A percentile compares a stretch with the other conserved stretches of the same genome.
Conservation (phyloP, 1,140 invertebrate genomes). For the Nasonia vitripennis region DNA sequence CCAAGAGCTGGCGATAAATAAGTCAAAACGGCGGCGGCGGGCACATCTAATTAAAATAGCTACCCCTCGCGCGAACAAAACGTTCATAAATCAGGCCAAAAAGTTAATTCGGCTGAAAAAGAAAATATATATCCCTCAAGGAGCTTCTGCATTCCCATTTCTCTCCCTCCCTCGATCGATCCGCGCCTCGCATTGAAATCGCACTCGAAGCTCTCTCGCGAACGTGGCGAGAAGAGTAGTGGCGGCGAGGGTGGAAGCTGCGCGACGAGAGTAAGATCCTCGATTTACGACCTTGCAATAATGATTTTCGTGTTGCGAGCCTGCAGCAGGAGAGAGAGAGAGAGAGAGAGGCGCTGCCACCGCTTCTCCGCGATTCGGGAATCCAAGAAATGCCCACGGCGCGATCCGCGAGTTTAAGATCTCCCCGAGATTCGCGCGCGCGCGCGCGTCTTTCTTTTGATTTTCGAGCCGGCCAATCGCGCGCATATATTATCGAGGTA, state of each 20-base stretch:
- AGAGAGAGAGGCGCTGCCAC: background rate
- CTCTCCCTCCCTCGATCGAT: background rate
- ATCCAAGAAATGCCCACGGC: slow-evolving; percentile 49
- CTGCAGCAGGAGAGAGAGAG: background rate
- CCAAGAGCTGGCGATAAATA: background rate
- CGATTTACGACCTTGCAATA: slow-evolving; percentile 49
- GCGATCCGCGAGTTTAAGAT: slow-evolving; percentile 43
- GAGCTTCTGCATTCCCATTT: slow-evolving; percentile 18
- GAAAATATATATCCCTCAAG: background rate
- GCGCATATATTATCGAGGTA: slow-evolving; percentile 24
- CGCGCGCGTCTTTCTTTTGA: slow-evolving; percentile 13
- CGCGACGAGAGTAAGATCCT: slow-evolving; percentile 35
- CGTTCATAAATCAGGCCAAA: slow-evolving; percentile 30
- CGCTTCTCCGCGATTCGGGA: slow-evolving; percentile 19
- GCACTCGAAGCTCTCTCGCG: background rate
- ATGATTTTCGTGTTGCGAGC: slow-evolving; percentile 45
- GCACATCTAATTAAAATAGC: slow-evolving; percentile 10
- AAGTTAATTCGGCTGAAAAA: slow-evolving; percentile 23
- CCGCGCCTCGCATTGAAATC: slow-evolving; percentile 35
- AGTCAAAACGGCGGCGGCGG: slow-evolving; percentile 33
- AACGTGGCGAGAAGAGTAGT: slow-evolving; percentile 27
- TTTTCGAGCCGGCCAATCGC: slow-evolving; percentile 6
- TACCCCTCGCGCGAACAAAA: slow-evolving; percentile 23
- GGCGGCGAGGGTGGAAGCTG: slow-evolving; percentile 34
- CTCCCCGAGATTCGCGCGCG: slow-evolving; percentile 31